A percentile compares a stretch with the other conserved stretches of the same genome.
Conservation (phyloP, 2,797 vertebrate genomes). For the Sandelia bainsii region DNA sequence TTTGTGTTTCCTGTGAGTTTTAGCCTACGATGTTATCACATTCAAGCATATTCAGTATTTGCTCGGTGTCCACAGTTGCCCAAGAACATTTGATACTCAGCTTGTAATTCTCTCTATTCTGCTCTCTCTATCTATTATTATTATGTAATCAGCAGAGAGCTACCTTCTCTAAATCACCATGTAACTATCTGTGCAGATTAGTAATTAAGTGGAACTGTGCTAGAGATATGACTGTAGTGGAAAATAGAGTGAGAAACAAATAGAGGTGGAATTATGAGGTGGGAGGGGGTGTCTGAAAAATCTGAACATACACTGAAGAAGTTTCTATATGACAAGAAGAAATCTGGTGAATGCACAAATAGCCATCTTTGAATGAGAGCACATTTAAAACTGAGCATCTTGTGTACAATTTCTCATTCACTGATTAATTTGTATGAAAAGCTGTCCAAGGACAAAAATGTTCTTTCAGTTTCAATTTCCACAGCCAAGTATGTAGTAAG, state of each 20-base stretch:
- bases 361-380: not conserved
- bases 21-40: constrained; percentile 11
- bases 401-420: not conserved
- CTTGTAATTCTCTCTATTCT: constrained; percentile 27
- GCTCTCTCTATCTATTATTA: constrained; percentile 15
- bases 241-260: constrained; percentile 19
- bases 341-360: not conserved
- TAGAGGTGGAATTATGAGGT: not conserved
- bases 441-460: constrained; percentile 21
- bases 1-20: not conserved
- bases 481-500: not conserved
- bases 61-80: constrained; percentile 28
- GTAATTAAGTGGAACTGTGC: not conserved
- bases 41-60: not conserved
- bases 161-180: constrained; percentile 27
- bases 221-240: constrained; percentile 2
- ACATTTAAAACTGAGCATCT: constrained; percentile 13
- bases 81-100: constrained; percentile 13
- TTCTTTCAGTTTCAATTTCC: constrained; percentile 8
- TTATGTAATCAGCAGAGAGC: constrained; percentile 27
- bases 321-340: not conserved
- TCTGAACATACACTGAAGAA: not conserved
- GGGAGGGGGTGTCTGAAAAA: not conserved
- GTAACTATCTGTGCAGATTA: constrained; percentile 22
- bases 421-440: constrained; percentile 20